phyloP scores from a whole-genome alignment of 2,113 vertebrate genomes.

The Glaucomys volans region DNA sequence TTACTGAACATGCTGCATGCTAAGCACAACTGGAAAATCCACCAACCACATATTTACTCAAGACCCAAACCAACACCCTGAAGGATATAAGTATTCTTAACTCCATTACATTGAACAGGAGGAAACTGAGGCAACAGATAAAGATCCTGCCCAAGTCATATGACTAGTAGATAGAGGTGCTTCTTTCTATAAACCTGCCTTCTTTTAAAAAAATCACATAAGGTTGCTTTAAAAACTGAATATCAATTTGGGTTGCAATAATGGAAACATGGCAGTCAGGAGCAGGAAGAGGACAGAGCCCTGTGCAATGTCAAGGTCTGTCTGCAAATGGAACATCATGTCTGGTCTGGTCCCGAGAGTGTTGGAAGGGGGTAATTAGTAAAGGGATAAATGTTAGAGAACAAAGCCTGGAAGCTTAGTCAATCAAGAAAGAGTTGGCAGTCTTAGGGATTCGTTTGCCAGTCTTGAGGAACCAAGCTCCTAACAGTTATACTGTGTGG shows the following conservation, averaged over 20 bases:
- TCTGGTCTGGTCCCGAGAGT: constrained; percentile 48
- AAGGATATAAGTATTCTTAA: constrained; percentile 22
- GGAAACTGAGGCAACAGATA: constrained; percentile 40
- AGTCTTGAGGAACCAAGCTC: constrained; percentile 3
- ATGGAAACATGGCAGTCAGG: constrained; percentile 15
- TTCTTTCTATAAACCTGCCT: constrained; percentile 52
- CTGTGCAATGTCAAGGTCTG: constrained; percentile 43
- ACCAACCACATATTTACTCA: background rate
- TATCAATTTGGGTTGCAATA: constrained; percentile 27
- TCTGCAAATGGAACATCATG: constrained; percentile 39
- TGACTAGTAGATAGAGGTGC: background rate
- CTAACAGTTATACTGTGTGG: background rate
- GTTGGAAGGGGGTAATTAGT: background rate
- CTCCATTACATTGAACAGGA: background rate
- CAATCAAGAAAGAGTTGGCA: background rate
- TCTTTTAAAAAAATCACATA: background rate
- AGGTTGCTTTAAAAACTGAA: constrained; percentile 26
- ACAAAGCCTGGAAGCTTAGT: constrained; percentile 41
- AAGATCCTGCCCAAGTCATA: background rate
- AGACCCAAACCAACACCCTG: background rate
- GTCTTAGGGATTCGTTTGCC: background rate
- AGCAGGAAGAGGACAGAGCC: constrained; percentile 40
- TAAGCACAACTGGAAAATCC: background rate
- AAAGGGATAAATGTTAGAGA: constrained; percentile 21
- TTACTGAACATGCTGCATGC: background rate